Percentiles rank a stretch among this genome's conserved stretches.
Conservation (phyloP, 2,113 vertebrate species). For the Seriola quinqueradiata region DNA sequence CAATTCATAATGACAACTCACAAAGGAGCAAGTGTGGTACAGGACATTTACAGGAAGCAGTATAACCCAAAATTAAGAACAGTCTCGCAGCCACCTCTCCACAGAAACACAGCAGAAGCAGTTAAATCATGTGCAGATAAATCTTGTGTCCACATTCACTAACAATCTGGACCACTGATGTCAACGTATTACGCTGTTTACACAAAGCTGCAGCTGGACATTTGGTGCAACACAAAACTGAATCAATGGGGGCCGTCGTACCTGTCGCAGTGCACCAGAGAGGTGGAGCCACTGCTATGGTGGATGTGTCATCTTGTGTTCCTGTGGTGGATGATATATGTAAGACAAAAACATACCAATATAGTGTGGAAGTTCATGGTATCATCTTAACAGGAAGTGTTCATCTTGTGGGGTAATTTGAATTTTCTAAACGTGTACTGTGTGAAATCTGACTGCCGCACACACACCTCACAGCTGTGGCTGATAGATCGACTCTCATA, state of each 20-base stretch:
- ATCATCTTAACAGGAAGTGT: neutral
- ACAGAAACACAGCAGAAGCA: slow-evolving; percentile 17
- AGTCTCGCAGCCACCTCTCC: neutral
- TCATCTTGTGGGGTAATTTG: neutral
- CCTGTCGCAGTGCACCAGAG: slow-evolving; percentile 67
- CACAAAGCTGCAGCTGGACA: slow-evolving; percentile 16
- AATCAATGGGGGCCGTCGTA: slow-evolving; percentile 41
- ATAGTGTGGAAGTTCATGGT: neutral
- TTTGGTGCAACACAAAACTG: slow-evolving; percentile 39
- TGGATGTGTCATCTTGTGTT: slow-evolving; percentile 73
- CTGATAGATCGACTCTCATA: neutral
- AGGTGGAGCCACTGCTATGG: slow-evolving; percentile 53
- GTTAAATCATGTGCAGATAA: slow-evolving; percentile 24
- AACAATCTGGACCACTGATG: neutral
- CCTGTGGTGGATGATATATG: slow-evolving; percentile 67
- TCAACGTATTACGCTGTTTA: neutral
- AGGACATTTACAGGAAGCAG: slow-evolving; percentile 15
- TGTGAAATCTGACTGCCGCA: neutral
- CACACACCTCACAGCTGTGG: neutral
- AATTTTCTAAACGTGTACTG: neutral
- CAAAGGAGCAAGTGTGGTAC: slow-evolving; percentile 50
- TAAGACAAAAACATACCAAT: slow-evolving; percentile 9
- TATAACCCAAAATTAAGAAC: slow-evolving; percentile 2
- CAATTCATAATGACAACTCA: neutral
- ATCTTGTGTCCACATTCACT: neutral